phyloP scores from a whole-genome alignment of 2,113 vertebrate species.

The Pelecanoides urinatrix region DNA sequence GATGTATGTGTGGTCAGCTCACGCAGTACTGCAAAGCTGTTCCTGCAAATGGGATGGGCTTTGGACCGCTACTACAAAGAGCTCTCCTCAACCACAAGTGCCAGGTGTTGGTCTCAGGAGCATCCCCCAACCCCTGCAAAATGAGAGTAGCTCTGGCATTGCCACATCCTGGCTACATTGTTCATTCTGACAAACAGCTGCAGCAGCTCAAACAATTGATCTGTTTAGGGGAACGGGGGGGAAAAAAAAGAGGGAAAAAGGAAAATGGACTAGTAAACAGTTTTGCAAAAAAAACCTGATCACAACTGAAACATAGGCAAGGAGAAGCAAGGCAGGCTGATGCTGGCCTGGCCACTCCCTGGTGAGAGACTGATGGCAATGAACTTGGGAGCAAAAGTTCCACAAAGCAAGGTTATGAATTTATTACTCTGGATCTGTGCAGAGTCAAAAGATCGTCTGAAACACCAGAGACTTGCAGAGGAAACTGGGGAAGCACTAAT shows the following conservation, averaged over 20 bases:
- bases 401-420: conserved; percentile 13
- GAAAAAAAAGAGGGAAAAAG: neutral
- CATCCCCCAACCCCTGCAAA: neutral
- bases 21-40: neutral
- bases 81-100: neutral
- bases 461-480: neutral
- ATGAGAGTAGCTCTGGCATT: neutral
- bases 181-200: neutral
- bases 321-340: neutral
- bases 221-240: neutral
- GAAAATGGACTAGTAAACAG: neutral
- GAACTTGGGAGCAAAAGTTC: conserved; percentile 3
- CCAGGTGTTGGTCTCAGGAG: neutral
- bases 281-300: neutral
- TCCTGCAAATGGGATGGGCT: neutral
- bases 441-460: neutral
- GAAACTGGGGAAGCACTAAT: conserved; percentile 19
- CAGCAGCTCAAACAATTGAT: neutral
- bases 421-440: neutral
- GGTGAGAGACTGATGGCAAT: neutral
- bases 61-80: neutral
- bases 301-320: neutral
- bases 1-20: neutral
- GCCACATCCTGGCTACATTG: neutral
- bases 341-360: neutral